Conservation (phyloP, 64 coral and sea anemone species). For the Catalaphyllia jardinei region DNA sequence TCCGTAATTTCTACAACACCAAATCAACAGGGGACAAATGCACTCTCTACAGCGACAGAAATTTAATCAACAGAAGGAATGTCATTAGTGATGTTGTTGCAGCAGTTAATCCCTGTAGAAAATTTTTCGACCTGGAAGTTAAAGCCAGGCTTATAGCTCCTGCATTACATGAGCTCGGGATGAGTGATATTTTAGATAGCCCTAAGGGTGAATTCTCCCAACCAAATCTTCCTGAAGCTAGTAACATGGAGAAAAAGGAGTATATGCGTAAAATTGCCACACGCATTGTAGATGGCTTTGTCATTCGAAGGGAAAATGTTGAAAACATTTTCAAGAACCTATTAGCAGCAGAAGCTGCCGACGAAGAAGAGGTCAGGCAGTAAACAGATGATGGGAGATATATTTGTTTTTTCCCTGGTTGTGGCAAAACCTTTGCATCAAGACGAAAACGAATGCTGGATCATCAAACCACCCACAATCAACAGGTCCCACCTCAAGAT, state of each 20-base stretch:
- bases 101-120: slow-evolving; percentile 46
- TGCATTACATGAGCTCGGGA: slow-evolving; percentile 59
- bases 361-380: slow-evolving; percentile 15
- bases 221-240: background rate
- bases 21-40: slow-evolving; percentile 66
- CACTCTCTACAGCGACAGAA: slow-evolving; percentile 63
- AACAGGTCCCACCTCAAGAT: slow-evolving; percentile 9
- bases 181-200: slow-evolving; percentile 12
- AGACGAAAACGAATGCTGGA: slow-evolving; percentile 54
- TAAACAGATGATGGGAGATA: slow-evolving; percentile 55
- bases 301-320: slow-evolving; percentile 49
- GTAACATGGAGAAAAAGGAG: slow-evolving; percentile 22
- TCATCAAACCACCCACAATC: slow-evolving; percentile 65
- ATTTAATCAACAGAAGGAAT: slow-evolving; percentile 72
- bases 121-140: slow-evolving; percentile 64
- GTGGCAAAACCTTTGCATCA: slow-evolving; percentile 71
- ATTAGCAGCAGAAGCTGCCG: slow-evolving; percentile 39
- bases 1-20: slow-evolving; percentile 42
- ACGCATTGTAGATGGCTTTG: slow-evolving; percentile 34
- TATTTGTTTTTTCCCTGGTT: slow-evolving; percentile 65
- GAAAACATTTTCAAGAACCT: slow-evolving; percentile 38
- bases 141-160: slow-evolving; percentile 68
- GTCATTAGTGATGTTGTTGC: slow-evolving; percentile 45
- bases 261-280: slow-evolving; percentile 49
- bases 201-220: slow-evolving; percentile 14